Evolutionary conservation across 2,888 invertebrate genomes (phyloP), one percentile per base, ranked within the genome.

Genomic region (Strigamia transsilvanica): DNA sequence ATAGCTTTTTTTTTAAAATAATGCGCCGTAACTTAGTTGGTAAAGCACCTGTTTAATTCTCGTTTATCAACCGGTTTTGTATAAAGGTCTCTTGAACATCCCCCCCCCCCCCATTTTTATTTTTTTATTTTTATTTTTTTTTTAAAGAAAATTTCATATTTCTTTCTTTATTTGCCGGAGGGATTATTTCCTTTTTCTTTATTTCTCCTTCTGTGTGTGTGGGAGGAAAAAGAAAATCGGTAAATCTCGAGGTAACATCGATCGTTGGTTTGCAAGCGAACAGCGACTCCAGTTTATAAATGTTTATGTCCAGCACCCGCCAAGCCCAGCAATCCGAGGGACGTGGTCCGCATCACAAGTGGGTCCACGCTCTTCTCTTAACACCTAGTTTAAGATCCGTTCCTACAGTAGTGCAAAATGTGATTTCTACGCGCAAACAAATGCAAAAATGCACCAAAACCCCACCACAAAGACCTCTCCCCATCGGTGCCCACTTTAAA

Each of bases 281-380:
- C 81, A 81, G 13, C 81, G 81, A 81, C 81, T 81, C 82, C 82
- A 42, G 82, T 82, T 82, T 82, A 82, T 82, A 82, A 82, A 82
- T 82, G 82, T 82, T 82, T 82, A 82, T 82, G 82, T 82, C 82
- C 82, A 82, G 82, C 81, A 34, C 51, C 81, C 56, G 56, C 61
- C 66, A 42, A 82, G 78, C 23, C 77, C 77, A 82, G 78, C 82
- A 82, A 81, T 66, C 81, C 81, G 38, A 38, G 27, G 7, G 78
- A 51, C 78, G 82, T 78, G 82, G 77, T 15, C 82, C 78, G 82
- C 32, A 82, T 82, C 61, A 23, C 66, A 81, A 81, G 32, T 27
- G 9, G 51, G 42, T 41, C 42, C 79, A 18, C 23, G 21, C 38
- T 56, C 56, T 56, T 18, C 7, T 18, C 6, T 4, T 56, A 56